Evolutionary conservation across 2,113 vertebrate species (phyloP).

Genomic region (Crotalus helleri): DNA sequence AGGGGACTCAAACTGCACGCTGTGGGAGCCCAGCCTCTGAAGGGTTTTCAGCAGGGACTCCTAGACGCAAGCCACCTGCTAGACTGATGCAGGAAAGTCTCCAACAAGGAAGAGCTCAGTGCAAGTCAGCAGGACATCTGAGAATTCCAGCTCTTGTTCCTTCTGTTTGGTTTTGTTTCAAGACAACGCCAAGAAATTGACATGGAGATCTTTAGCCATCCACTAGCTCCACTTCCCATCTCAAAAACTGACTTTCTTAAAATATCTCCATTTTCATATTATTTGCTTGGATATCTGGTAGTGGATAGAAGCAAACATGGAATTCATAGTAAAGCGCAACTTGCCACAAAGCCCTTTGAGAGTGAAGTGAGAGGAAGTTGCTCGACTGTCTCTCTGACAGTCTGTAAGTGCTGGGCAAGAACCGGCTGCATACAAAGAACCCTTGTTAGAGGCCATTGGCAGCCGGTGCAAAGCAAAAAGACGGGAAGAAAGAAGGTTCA

Average conservation of each 20-base stretch:
- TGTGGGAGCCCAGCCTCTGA: conserved; percentile 40
- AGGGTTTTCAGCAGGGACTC: conserved; percentile 47
- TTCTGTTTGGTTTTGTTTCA: not conserved
- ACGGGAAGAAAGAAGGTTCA: conserved; percentile 45
- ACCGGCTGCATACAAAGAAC: conserved; percentile 3
- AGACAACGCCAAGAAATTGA: conserved; percentile 26
- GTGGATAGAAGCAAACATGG: not conserved
- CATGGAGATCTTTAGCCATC: conserved; percentile 38
- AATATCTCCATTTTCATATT: not conserved
- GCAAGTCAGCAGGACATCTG: conserved; percentile 49
- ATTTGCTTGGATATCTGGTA: not conserved
- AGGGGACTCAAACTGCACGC: conserved; percentile 45
- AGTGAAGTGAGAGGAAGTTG: conserved; percentile 22
- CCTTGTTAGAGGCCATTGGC: conserved; percentile 42
- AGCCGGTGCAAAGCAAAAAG: conserved; percentile 48
- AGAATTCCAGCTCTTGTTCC: conserved; percentile 41
- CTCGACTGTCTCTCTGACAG: conserved; percentile 20
- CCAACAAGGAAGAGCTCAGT: conserved; percentile 37
- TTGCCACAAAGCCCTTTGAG: conserved; percentile 49
- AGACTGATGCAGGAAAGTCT: conserved; percentile 43
- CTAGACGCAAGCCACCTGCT: conserved; percentile 30
- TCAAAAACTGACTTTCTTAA: not conserved
- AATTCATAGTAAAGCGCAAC: not conserved
- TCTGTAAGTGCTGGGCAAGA: conserved; percentile 44
- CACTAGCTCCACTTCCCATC: conserved; percentile 22